These are phyloP conservation scores for Amblyjoppa fuscipennis DNA, from an alignment of 2,888 invertebrate genomes.

Conservation along the genomic window DNA sequence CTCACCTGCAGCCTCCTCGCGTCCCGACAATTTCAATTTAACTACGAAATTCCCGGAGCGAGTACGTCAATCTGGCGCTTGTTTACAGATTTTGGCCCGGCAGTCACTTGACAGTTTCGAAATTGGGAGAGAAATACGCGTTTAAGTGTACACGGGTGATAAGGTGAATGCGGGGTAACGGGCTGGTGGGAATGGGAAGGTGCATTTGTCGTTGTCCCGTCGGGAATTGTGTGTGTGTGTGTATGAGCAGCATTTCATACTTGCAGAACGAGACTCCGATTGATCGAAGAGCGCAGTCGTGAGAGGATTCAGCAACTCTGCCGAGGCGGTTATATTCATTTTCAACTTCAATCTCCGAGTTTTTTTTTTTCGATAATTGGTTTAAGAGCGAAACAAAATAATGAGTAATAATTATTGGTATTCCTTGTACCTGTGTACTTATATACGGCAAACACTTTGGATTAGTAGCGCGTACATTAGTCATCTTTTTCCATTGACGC, in stretches of 20 bases:
- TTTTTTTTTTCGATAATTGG: background rate
- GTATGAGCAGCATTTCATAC: background rate
- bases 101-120: conserved; percentile 62
- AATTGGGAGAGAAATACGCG: conserved; percentile 44
- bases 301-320: background rate
- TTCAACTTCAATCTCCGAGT: background rate
- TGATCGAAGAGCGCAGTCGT: background rate
- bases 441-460: background rate
- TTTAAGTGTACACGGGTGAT: background rate
- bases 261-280: background rate
- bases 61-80: conserved; percentile 62
- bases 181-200: no score
- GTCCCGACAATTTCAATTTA: conserved; percentile 67
- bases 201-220: conserved; percentile 22
- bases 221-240: background rate
- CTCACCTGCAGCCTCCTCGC: conserved; percentile 35
- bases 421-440: background rate
- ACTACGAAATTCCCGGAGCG: conserved; percentile 64
- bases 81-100: conserved; percentile 65
- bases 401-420: background rate
- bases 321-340: background rate
- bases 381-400: background rate
- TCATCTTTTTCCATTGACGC: background rate
- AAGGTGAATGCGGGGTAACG: background rate
- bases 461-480: background rate